Percentiles rank a stretch among this genome's conserved stretches.
phyloP scores from a whole-genome alignment of 1,140 invertebrate species.

The Plodia interpunctella region DNA sequence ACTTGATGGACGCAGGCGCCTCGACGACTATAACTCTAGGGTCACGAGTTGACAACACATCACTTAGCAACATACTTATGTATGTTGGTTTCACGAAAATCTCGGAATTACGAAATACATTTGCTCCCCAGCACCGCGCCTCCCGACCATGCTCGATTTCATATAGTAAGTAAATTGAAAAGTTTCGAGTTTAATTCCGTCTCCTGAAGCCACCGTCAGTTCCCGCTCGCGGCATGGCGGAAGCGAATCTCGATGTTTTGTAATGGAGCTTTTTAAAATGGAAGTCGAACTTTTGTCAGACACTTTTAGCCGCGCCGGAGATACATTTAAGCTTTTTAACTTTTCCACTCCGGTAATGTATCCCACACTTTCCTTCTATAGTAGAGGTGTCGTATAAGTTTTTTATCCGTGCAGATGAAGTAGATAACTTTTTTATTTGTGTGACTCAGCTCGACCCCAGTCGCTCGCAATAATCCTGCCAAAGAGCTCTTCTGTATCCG shows the following conservation, averaged over 20 bases:
- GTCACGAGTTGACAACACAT: conserved; percentile 2
- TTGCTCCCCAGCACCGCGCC: conserved; percentile 22
- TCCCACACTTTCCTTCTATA: conserved; percentile 61
- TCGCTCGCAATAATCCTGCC: conserved; percentile 48
- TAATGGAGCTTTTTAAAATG: conserved; percentile 77
- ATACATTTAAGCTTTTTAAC: conserved; percentile 78
- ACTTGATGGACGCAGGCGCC: neutral
- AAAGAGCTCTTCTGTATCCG: conserved; percentile 43
- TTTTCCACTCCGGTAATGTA: conserved; percentile 76
- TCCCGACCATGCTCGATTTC: conserved; percentile 37
- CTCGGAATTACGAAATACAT: neutral
- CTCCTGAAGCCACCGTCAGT: conserved; percentile 45
- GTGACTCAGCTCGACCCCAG: conserved; percentile 39
- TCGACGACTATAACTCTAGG: neutral
- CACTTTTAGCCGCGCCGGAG: conserved; percentile 74
- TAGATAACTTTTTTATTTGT: conserved; percentile 54
- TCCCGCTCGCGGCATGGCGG: conserved; percentile 53
- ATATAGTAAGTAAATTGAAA: conserved; percentile 61
- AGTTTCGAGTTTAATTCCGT: conserved; percentile 62
- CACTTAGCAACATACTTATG: neutral
- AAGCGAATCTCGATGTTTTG: conserved; percentile 75
- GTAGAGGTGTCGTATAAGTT: conserved; percentile 62
- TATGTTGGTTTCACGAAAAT: neutral
- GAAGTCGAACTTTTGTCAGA: conserved; percentile 77
- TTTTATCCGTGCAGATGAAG: conserved; percentile 56